These are phyloP conservation scores for Phenganax subtilis DNA, from an alignment of 92 coral and sea anemone genomes.

Conservation along the genomic window DNA sequence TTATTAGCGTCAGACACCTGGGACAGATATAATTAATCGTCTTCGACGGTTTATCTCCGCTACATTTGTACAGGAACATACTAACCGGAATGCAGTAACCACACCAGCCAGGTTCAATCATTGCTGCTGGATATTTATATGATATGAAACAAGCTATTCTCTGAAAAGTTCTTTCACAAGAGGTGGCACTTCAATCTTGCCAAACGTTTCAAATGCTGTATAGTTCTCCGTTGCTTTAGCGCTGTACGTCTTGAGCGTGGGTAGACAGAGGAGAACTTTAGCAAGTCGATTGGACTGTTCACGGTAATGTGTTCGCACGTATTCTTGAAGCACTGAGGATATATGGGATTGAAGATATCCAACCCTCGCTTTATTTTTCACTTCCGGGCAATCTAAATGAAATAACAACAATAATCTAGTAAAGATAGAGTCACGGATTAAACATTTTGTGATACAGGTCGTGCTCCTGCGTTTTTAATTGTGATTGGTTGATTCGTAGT, in stretches of 20 bases:
- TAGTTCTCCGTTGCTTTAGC: conserved; percentile 93
- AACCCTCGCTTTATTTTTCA: conserved; percentile 66
- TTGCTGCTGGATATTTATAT: background rate
- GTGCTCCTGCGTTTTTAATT: background rate
- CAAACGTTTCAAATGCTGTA: conserved; percentile 86
- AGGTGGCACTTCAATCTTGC: conserved; percentile 96
- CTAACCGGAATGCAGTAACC: no score
- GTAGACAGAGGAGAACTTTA: conserved; percentile 82
- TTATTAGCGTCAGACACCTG: background rate
- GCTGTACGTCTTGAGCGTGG: conserved; percentile 79
- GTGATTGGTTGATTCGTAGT: background rate
- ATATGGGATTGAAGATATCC: conserved; percentile 68
- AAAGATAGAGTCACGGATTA: no score
- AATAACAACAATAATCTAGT: no score
- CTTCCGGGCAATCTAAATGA: conserved; percentile 71
- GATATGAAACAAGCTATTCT: conserved; percentile 25
- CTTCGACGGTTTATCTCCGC: background rate
- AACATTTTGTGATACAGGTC: background rate
- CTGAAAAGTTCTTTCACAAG: conserved; percentile 81
- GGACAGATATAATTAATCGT: background rate
- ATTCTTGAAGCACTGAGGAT: conserved; percentile 73
- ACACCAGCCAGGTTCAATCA: no score
- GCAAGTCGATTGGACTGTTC: conserved; percentile 76
- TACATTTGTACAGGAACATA: no score
- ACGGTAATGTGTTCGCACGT: conserved; percentile 56